Evolutionary conservation across 2,113 vertebrate species (phyloP).

Genomic region (Melanerpes formicivorus): DNA sequence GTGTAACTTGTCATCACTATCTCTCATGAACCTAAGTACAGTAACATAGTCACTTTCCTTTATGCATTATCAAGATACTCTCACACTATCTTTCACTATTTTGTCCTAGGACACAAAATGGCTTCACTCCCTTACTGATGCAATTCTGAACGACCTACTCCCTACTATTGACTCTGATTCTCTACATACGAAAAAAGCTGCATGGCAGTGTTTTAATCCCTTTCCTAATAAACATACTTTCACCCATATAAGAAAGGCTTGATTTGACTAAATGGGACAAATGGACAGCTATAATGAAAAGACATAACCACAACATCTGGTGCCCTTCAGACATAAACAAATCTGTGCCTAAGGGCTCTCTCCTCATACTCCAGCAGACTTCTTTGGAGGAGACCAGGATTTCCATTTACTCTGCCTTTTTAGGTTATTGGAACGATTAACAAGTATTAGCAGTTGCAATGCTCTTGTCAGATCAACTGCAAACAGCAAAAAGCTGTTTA

Average conservation of each 20-base stretch:
- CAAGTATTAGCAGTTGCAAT: background rate
- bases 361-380: background rate
- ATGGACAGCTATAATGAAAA: slow-evolving; percentile 18
- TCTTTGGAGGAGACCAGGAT: background rate
- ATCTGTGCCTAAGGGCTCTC: background rate
- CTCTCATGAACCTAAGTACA: background rate
- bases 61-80: background rate
- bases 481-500: background rate
- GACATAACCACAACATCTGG: slow-evolving; percentile 37
- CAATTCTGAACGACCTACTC: background rate
- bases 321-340: slow-evolving; percentile 1
- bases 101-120: background rate
- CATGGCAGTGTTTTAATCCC: background rate
- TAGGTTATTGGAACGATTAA: background rate
- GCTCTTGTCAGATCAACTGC: background rate
- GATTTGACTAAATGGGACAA: background rate
- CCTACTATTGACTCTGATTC: background rate
- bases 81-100: background rate
- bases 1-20: background rate
- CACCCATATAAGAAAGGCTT: background rate
- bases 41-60: background rate
- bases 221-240: background rate
- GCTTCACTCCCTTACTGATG: background rate
- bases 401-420: background rate
- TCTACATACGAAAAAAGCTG: background rate